Evolutionary conservation across 1,140 invertebrate genomes (phyloP).

Genomic region (Drosophila malerkotliana): DNA sequence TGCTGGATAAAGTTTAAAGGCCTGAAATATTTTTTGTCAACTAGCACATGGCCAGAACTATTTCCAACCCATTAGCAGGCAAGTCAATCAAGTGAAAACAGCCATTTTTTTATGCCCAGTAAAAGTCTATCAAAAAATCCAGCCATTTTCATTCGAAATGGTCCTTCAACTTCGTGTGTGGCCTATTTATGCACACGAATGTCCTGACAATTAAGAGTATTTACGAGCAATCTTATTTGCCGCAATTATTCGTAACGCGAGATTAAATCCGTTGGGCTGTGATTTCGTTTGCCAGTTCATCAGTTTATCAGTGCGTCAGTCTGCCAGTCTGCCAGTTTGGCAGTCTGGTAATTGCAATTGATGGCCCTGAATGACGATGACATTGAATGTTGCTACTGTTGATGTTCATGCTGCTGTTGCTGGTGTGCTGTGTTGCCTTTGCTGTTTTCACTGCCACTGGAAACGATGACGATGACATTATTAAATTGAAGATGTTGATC

Average conservation of each 20-base stretch:
- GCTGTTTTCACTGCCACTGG: constrained; percentile 13
- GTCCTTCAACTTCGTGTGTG: constrained; percentile 7
- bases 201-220: constrained; percentile 33
- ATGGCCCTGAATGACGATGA: constrained; percentile 44
- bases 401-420: neutral
- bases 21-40: no score
- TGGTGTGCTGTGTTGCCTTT: neutral
- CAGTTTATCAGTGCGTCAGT: constrained; percentile 7
- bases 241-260: constrained; percentile 61
- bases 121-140: neutral
- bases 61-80: neutral
- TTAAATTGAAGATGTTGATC: constrained; percentile 75
- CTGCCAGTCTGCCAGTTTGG: constrained; percentile 7
- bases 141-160: neutral
- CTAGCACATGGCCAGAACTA: neutral
- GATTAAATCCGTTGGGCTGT: constrained; percentile 15
- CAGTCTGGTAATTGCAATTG: constrained; percentile 47
- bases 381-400: constrained; percentile 20
- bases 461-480: constrained; percentile 61
- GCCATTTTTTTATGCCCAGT: no score
- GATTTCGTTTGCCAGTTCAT: constrained; percentile 30
- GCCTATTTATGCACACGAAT: constrained; percentile 33
- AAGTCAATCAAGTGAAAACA: neutral
- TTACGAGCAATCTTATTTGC: constrained; percentile 32
- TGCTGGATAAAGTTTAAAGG: no score